Conservation (phyloP, 2,113 vertebrate species). For the Capra hircus region DNA sequence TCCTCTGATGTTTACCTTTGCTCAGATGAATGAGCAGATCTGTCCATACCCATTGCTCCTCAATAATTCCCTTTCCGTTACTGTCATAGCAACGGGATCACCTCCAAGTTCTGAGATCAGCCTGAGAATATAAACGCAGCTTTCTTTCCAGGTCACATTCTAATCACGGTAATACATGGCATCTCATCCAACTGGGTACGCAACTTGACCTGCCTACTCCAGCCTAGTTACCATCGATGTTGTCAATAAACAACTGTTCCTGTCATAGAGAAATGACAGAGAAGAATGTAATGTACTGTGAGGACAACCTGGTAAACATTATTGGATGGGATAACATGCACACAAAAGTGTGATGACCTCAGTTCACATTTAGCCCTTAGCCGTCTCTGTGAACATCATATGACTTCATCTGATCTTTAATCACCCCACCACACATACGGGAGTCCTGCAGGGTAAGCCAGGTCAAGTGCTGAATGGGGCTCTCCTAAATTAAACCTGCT, state of each 20-base stretch:
- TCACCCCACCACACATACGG: neutral
- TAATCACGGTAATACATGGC: neutral
- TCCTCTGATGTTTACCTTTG: neutral
- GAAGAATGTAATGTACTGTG: slow-evolving; percentile 16
- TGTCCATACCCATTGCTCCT: neutral
- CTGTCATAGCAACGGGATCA: neutral
- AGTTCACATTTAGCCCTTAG: slow-evolving; percentile 25
- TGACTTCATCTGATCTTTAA: slow-evolving; percentile 29
- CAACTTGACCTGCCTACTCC: slow-evolving; percentile 9
- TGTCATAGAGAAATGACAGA: neutral
- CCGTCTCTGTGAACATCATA: slow-evolving; percentile 26
- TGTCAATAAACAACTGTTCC: slow-evolving; percentile 34
- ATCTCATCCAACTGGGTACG: slow-evolving; percentile 59
- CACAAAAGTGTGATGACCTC: neutral
- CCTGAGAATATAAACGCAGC: neutral
- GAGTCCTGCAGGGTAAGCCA: neutral
- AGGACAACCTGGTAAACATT: slow-evolving; percentile 11
- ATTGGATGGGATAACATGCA: neutral
- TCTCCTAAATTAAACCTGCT: neutral
- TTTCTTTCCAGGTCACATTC: neutral
- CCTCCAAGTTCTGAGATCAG: neutral
- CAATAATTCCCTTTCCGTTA: neutral
- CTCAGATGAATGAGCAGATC: neutral
- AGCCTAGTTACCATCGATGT: neutral
- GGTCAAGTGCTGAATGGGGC: neutral